Percentiles rank a stretch among this genome's conserved stretches.
phyloP scores from a whole-genome alignment of 2,113 vertebrate species.

The Aplodontia rufa region DNA sequence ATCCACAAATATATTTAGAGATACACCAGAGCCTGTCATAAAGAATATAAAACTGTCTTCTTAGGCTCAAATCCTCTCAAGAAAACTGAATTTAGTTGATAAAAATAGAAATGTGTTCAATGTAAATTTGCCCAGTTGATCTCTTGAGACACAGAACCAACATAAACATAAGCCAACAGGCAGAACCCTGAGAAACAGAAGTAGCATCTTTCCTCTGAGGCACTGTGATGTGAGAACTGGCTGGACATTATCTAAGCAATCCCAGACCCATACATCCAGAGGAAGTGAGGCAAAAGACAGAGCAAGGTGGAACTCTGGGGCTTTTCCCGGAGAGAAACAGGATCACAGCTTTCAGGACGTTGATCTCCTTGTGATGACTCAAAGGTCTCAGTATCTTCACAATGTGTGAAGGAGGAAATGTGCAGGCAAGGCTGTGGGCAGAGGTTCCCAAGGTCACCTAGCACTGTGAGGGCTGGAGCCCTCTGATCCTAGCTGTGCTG shows the following conservation, averaged over 20 bases:
- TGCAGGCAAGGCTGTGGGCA: background rate
- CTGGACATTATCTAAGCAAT: background rate
- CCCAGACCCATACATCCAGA: background rate
- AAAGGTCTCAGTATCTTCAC: background rate
- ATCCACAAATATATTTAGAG: background rate
- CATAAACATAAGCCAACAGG: background rate
- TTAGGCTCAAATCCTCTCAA: background rate
- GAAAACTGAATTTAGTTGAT: background rate
- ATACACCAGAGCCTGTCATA: background rate
- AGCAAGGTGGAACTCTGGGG: background rate
- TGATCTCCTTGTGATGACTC: background rate
- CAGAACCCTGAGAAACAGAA: background rate
- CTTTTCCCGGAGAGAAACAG: background rate
- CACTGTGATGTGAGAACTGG: background rate
- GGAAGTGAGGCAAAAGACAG: background rate
- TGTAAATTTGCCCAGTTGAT: background rate
- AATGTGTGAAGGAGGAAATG: background rate
- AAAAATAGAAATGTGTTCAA: background rate
- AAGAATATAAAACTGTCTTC: background rate
- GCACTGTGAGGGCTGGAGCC: background rate
- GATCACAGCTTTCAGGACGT: background rate
- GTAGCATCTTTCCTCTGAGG: background rate
- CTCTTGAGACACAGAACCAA: background rate
- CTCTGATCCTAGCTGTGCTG: background rate
- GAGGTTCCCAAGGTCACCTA: background rate